Percentiles rank a stretch among this genome's conserved stretches.
Evolutionary conservation across 2,797 vertebrate genomes (phyloP).

Genomic region (Ataeniobius toweri): DNA sequence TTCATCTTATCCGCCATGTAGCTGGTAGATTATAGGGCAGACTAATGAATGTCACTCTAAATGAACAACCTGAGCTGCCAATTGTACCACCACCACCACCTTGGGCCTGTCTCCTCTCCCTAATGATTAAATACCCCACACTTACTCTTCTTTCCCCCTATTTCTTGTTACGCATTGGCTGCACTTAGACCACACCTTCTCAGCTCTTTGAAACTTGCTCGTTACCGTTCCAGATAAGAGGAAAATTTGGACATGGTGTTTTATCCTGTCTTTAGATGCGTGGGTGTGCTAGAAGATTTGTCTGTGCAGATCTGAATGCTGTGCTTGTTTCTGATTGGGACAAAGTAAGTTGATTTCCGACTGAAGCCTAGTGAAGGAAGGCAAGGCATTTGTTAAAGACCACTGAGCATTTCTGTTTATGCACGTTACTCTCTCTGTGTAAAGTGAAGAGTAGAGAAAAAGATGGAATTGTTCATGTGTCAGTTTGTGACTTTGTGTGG

Average conservation of each 20-base stretch:
- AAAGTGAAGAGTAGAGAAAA: constrained; percentile 7
- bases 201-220: constrained; percentile 44
- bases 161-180: constrained; percentile 20
- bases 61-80: constrained; percentile 60
- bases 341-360: constrained; percentile 61
- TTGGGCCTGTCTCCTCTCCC: constrained; percentile 38
- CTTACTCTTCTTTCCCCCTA: constrained; percentile 25
- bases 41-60: constrained; percentile 67
- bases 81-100: constrained; percentile 29
- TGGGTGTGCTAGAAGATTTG: constrained; percentile 51
- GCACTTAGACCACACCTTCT: constrained; percentile 29
- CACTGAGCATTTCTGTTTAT: constrained; percentile 41
- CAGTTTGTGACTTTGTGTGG: constrained; percentile 26
- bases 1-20: constrained; percentile 47
- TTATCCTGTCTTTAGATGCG: constrained; percentile 32
- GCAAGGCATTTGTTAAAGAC: constrained; percentile 46
- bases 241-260: constrained; percentile 42
- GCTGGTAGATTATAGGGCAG: constrained; percentile 56
- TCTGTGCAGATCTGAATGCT: constrained; percentile 51
- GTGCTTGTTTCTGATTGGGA: constrained; percentile 46
- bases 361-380: constrained; percentile 46
- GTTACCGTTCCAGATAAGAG: constrained; percentile 59
- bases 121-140: constrained; percentile 60
- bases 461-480: constrained; percentile 23
- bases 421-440: constrained; percentile 13